Evolutionary conservation across 2,797 vertebrate genomes (phyloP).

Genomic region (Halcyon chelicuti): DNA sequence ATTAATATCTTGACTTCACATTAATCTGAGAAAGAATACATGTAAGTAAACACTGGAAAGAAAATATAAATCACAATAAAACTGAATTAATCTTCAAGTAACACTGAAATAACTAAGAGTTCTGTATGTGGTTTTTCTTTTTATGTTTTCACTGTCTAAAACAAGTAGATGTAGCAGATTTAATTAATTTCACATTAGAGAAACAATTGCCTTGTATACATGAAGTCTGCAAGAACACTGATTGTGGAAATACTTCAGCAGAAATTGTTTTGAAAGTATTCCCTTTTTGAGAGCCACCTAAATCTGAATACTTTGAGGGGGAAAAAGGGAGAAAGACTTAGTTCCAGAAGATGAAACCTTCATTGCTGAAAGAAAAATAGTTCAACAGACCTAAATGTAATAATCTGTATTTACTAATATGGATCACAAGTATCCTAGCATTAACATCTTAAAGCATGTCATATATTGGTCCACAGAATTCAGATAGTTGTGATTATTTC

Average conservation of each 20-base stretch:
- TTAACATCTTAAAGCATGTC: not conserved
- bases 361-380: not conserved
- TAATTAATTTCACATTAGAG: not conserved
- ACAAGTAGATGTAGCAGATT: not conserved
- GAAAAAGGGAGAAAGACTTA: not conserved
- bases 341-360: not conserved
- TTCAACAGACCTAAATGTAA: not conserved
- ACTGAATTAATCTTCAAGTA: not conserved
- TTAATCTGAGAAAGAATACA: not conserved
- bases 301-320: not conserved
- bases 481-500: not conserved
- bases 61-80: not conserved
- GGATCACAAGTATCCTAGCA: not conserved
- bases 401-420: not conserved
- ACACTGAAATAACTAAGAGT: not conserved
- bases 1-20: not conserved
- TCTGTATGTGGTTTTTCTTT: not conserved
- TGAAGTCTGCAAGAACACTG: not conserved
- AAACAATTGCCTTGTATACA: not conserved
- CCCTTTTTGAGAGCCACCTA: not conserved
- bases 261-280: not conserved
- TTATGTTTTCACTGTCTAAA: not conserved
- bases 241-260: not conserved
- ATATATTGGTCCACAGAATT: not conserved
- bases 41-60: not conserved